Evolutionary conservation across 1,140 invertebrate species (phyloP), one percentile per base, ranked within the genome.

Genomic region (Eupristina koningsbergeri): DNA sequence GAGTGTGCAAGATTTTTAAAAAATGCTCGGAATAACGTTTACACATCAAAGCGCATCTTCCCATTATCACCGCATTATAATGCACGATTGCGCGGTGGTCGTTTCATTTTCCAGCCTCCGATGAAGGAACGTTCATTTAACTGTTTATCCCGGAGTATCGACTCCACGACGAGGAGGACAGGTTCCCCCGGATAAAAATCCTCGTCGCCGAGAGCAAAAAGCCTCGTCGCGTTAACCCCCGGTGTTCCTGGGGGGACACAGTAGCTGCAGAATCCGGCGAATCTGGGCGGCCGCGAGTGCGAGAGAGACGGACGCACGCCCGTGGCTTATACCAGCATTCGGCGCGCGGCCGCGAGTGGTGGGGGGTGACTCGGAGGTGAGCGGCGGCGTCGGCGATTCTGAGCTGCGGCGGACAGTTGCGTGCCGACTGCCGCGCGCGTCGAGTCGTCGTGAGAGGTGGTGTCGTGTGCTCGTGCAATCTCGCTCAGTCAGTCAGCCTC

Each of bases 391-490:
- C 77, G 81, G 31, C 69, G 29, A 13, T 53, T 36, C 41, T 71
- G 79, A 58, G 61, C 13, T 26, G 80, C 84, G 85, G 22, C 45
- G 73, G 50, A 84, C 89, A 90, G 89, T 90, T 90, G 89, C 89
- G 88, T 88, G 85, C 87, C 86, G 88, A 89, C 73, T 85, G 88
- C 85, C 84, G 87, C 83, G 88, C 74, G 85, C 86, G 69, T 85
- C 81, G 26, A 1, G 6, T 74, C 73, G 39, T 73, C 1, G 69
- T 73, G 31, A 22, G 7, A 22, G 5, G 36, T 22, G 67, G 36
- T 71, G 36, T 8, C 13, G 36, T 71, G 36, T 34, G 15, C 29
- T 0, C 26, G 34, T 9, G 39, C 58, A 47, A 19, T n/a, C 1
- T 79, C 36, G 29, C 36, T 31, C 58, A 29, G 53, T 17, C 41